Conservation (phyloP, 2,113 vertebrate genomes). For the Cyprinodon tularosa region DNA sequence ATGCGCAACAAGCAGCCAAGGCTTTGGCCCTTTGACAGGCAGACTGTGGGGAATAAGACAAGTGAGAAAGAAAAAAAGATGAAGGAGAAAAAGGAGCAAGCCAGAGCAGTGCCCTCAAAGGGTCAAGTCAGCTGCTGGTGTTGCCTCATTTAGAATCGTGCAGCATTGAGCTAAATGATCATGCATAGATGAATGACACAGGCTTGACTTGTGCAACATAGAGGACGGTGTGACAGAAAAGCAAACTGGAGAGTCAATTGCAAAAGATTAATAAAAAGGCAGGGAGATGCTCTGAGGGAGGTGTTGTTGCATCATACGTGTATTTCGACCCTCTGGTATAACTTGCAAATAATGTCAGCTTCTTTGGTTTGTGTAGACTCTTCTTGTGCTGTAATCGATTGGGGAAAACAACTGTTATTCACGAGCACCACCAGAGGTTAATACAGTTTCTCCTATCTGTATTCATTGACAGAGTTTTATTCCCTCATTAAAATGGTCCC, state of each 20-base stretch:
- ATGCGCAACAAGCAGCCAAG: slow-evolving; percentile 73
- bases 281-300: slow-evolving; percentile 20
- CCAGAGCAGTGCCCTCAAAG: slow-evolving; percentile 61
- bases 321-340: slow-evolving; percentile 68
- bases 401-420: slow-evolving; percentile 74
- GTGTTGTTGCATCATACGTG: slow-evolving; percentile 15
- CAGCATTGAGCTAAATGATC: slow-evolving; percentile 65
- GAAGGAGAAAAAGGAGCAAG: slow-evolving; percentile 56
- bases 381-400: slow-evolving; percentile 73
- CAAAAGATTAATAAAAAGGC: slow-evolving; percentile 36
- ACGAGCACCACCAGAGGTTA: slow-evolving; percentile 68
- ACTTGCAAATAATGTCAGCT: slow-evolving; percentile 68
- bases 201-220: slow-evolving; percentile 19
- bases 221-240: slow-evolving; percentile 25
- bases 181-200: slow-evolving; percentile 47
- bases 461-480: slow-evolving; percentile 70
- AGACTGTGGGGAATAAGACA: slow-evolving; percentile 71
- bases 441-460: slow-evolving; percentile 70
- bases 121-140: slow-evolving; percentile 52
- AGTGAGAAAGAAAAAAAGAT: slow-evolving; percentile 55
- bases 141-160: slow-evolving; percentile 67
- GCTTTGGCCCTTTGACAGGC: slow-evolving; percentile 74
- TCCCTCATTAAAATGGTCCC: slow-evolving; percentile 74
- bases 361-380: slow-evolving; percentile 49
- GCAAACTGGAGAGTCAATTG: slow-evolving; percentile 15